Conservation (phyloP, 2,888 invertebrate genomes). For the Amorpha juglandis region DNA sequence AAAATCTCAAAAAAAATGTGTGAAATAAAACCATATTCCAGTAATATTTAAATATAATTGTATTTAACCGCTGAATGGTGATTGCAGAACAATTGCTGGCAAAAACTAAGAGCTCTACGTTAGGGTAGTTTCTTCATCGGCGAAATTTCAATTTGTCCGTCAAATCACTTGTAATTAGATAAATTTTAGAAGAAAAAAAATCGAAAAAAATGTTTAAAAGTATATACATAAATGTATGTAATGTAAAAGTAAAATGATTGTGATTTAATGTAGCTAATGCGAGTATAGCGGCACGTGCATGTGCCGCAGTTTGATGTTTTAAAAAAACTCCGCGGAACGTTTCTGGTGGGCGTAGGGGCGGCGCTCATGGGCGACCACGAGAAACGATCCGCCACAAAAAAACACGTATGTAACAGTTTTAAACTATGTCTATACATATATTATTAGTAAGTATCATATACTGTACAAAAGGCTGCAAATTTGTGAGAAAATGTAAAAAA, state of each 20-base stretch:
- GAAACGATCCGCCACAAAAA: constrained; percentile 63
- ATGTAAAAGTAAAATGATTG: constrained; percentile 49
- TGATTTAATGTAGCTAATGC: constrained; percentile 63
- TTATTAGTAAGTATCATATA: constrained; percentile 81
- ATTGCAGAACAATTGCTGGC: constrained; percentile 22
- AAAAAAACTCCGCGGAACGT: constrained; percentile 57
- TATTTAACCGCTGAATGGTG: constrained; percentile 22
- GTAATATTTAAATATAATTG: constrained; percentile 21
- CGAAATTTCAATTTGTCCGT: constrained; percentile 21
- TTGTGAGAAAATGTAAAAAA: constrained; percentile 76
- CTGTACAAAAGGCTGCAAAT: constrained; percentile 81
- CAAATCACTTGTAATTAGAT: constrained; percentile 36
- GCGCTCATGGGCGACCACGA: constrained; percentile 37
- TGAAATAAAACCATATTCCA: constrained; percentile 21
- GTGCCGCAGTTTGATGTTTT: constrained; percentile 62
- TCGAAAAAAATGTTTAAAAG: constrained; percentile 59
- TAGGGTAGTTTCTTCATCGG: constrained; percentile 20
- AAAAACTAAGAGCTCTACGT: constrained; percentile 17
- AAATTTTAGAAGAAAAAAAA: constrained; percentile 54
- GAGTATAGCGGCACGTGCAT: constrained; percentile 34
- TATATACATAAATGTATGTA: constrained; percentile 61
- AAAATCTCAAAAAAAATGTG: constrained; percentile 13
- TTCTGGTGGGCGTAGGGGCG: constrained; percentile 49
- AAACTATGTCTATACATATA: constrained; percentile 80
- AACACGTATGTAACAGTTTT: constrained; percentile 66